A percentile compares a stretch with the other conserved stretches of the same genome.
These are phyloP conservation scores for Drosophila dunni DNA, from an alignment of 1,140 invertebrate genomes.

Conservation along the genomic window DNA sequence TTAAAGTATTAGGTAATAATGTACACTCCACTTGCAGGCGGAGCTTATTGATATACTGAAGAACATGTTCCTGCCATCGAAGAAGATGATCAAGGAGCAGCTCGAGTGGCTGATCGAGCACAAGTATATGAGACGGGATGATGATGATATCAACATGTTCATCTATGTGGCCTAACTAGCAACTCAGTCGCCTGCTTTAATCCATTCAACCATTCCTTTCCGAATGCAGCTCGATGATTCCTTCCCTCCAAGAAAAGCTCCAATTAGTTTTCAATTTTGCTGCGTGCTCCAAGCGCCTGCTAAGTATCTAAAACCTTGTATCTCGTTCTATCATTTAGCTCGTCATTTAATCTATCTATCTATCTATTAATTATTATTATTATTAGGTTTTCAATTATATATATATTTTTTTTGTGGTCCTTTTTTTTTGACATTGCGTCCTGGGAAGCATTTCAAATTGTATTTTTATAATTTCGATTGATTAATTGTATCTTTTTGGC, in stretches of 20 bases:
- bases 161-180: constrained; percentile 97
- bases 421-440: constrained; percentile 29
- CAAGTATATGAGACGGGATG: constrained; percentile 98
- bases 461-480: constrained; percentile 20
- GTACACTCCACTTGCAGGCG: constrained; percentile 85
- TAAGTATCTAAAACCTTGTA: constrained; percentile 10
- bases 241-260: constrained; percentile 8
- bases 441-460: constrained; percentile 20
- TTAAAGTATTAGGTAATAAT: not conserved
- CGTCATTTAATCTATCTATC: constrained; percentile 5
- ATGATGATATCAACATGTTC: constrained; percentile 99
- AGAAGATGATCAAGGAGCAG: constrained; percentile 99
- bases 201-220: constrained; percentile 33
- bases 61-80: constrained; percentile 99
- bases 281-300: constrained; percentile 35
- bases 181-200: constrained; percentile 39
- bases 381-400: not conserved
- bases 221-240: not conserved
- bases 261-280: constrained; percentile 18
- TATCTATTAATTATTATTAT: not conserved
- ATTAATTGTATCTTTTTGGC: constrained; percentile 16
- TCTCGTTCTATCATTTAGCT: constrained; percentile 19
- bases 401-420: constrained; percentile 1
- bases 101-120: constrained; percentile 99
- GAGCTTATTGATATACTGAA: constrained; percentile 99